Evolutionary conservation across 2,113 vertebrate species (phyloP).

Genomic region (Antennarius striatus): DNA sequence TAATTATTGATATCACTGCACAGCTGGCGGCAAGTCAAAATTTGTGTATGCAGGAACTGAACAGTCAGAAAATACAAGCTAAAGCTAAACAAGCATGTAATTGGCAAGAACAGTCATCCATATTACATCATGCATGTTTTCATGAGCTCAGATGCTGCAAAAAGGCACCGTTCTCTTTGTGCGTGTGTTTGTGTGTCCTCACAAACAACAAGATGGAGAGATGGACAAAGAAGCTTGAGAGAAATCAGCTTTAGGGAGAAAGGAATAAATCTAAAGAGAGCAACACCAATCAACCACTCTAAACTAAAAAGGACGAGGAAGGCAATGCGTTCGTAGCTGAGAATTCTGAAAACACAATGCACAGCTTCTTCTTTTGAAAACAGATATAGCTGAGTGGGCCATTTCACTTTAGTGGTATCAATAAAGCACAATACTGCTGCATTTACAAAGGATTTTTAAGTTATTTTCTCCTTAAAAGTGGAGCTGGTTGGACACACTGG

Average conservation of each 20-base stretch:
- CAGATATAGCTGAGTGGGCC: constrained; percentile 13
- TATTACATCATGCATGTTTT: constrained; percentile 36
- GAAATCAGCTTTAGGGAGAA: constrained; percentile 35
- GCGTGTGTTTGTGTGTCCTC: constrained; percentile 5
- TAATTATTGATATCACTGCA: constrained; percentile 52
- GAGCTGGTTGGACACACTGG: neutral
- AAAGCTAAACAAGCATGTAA: constrained; percentile 60
- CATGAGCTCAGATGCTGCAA: constrained; percentile 7
- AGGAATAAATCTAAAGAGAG: constrained; percentile 16
- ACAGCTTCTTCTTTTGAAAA: constrained; percentile 5
- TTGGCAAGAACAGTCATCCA: constrained; percentile 38
- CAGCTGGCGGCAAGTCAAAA: constrained; percentile 40
- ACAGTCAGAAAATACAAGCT: constrained; percentile 39
- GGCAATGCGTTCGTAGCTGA: neutral
- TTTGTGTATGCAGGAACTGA: constrained; percentile 37
- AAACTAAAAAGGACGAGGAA: constrained; percentile 23
- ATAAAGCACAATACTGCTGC: constrained; percentile 9
- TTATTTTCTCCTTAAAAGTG: constrained; percentile 4
- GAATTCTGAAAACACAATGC: constrained; percentile 12
- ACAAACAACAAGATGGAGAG: constrained; percentile 28
- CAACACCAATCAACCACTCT: constrained; percentile 18
- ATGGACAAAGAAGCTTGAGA: constrained; percentile 30
- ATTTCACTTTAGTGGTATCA: constrained; percentile 14
- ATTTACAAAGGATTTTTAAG: constrained; percentile 4
- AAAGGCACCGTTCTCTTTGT: constrained; percentile 14